Evolutionary conservation across 2,888 invertebrate genomes (phyloP), one percentile per base, ranked within the genome.

Genomic region (Erynnis tages): DNA sequence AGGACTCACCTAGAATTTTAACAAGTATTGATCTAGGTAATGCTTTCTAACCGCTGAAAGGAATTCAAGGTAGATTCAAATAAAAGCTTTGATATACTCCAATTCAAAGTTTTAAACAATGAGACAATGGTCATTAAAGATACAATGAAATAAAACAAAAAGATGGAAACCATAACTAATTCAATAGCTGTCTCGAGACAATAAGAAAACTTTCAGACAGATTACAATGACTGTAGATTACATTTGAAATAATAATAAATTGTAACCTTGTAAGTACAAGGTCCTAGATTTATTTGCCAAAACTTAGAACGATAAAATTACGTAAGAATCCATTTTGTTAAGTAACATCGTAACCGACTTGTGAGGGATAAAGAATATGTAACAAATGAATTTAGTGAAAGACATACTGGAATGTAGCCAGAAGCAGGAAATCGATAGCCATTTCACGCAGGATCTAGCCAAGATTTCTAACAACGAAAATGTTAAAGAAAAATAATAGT

Each of bases 341-440:
- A 69, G 67, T 67, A 71, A 75, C 59, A 67, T 16, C 58, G 68
- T 25, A 19, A 14, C 29, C 2, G 29, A 21, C 35, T 53, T 57
- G 10, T 48, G 35, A 34, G 48, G 65, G 60, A 27, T 16, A 14
- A 30, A 65, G 64, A 67, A 71, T 75, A 73, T 65, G 67, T 79
- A 71, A 67, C 77, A 80, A 82, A 84, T 82, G 81, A 82, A 81
- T 82, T 78, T 81, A 69, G 73, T 71, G 69, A 71, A 71, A 71
- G 53, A 56, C 73, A 76, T 67, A 75, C 82, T 85, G 85, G 85
- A 83, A 66, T 71, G 69, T 67, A 71, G 84, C 85, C 85, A 85
- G 75, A 57, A 67, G 58, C 56, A 63, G 62, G 68, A 71, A 83
- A 83, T 83, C 83, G 76, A 83, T 82, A 75, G 59, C 63, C 63